Evolutionary conservation across 2,888 invertebrate species (phyloP), one percentile per base, ranked within the genome.

Genomic region (Unio pictorum): DNA sequence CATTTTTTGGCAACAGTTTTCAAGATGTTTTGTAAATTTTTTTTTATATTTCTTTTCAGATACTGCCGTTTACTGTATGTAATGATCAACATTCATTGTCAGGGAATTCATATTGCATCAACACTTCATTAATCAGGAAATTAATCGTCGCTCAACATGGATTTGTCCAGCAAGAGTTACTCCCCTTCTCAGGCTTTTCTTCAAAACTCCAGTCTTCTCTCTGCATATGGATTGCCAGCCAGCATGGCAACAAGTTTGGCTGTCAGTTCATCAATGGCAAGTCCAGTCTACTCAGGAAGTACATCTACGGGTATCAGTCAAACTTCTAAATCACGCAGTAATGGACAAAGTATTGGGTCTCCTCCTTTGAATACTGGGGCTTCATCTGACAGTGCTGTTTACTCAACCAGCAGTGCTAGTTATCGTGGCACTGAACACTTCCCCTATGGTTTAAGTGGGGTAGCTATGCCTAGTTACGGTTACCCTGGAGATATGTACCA

Each of bases 401-500:
- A 77, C 68, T 74, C 77, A 56, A 74, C 74, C 66, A 64, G 74
- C 65, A 76, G 67, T 61, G 76, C 74, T 34, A 74, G 77, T 58
- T 76, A 74, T 23, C 66, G 79, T 55, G 74, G 73, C 68, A 78
- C 74, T 61, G 80, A 79, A 67, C 73, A 79, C 73, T 87, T 87
- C 72, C 86, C 87, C 20, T 86, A 86, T 66, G 87, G 86, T 66
- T 74, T 86, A 26, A 86, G 86, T 69, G 86, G 86, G 18, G 87
- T 86, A 55, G 79, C 84, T 23, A 85, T 85, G 84, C 84, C 84
- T 23, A 84, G 79, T 62, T 85, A 85, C 66, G 83, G 82, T 68
- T 86, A 85, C 71, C 82, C 82, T 63, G 82, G 83, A 30, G 85
- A 84, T 66, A 76, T 86, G 55, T 86, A 84, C 74, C 84, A 83